Percentiles rank a stretch among this genome's conserved stretches.
phyloP scores from a whole-genome alignment of 1,140 invertebrate genomes.

The Papilio helenus region DNA sequence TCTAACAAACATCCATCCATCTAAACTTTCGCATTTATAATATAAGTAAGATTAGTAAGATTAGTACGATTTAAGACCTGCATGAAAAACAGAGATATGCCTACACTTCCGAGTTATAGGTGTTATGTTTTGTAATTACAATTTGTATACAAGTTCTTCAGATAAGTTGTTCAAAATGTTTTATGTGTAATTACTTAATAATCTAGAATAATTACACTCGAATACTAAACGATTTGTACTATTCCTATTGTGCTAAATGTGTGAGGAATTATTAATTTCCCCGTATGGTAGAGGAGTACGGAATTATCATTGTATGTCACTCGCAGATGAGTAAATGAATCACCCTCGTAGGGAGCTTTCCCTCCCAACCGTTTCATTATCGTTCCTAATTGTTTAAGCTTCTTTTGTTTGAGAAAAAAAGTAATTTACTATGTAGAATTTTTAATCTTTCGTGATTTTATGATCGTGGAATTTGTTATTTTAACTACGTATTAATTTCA shows the following conservation, averaged over 20 bases:
- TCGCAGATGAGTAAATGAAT: slow-evolving; percentile 18
- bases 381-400: slow-evolving; percentile 22
- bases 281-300: background rate
- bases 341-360: slow-evolving; percentile 13
- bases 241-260: slow-evolving; percentile 22
- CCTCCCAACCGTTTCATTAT: slow-evolving; percentile 18
- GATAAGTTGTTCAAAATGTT: background rate
- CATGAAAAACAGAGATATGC: too few relatives aligned
- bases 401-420: slow-evolving; percentile 12
- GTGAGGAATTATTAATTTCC: slow-evolving; percentile 21
- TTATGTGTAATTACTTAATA: background rate
- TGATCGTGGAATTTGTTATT: too few relatives aligned
- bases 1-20: too few relatives aligned
- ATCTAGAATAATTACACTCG: background rate
- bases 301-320: slow-evolving; percentile 23
- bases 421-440: background rate
- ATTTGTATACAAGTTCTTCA: background rate
- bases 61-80: too few relatives aligned
- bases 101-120: too few relatives aligned
- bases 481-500: too few relatives aligned
- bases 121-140: too few relatives aligned
- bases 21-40: too few relatives aligned
- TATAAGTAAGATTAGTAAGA: too few relatives aligned
- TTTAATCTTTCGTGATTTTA: background rate
- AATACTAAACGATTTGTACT: slow-evolving; percentile 6